Conservation (phyloP, 2,888 invertebrate species). For the Seira sanloemensis region DNA sequence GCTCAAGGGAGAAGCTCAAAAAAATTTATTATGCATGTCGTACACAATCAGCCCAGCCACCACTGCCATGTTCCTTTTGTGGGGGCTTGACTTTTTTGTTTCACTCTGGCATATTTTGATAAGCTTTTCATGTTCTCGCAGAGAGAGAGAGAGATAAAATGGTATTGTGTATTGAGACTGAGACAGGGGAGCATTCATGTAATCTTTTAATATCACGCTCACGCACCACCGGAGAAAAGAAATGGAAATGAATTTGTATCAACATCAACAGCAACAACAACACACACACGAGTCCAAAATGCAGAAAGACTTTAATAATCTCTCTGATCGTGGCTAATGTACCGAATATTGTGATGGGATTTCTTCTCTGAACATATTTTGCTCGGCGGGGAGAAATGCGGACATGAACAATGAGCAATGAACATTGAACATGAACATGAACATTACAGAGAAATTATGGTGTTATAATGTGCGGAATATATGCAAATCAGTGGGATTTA, state of each 20-base stretch:
- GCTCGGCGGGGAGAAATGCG: neutral
- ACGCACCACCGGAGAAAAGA: neutral
- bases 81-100: neutral
- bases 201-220: slow-evolving; percentile 27
- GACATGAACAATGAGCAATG: neutral
- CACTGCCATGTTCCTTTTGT: slow-evolving; percentile 11
- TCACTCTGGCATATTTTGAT: neutral
- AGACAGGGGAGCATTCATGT: neutral
- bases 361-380: neutral
- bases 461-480: neutral
- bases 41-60: slow-evolving; percentile 11
- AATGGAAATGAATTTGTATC: slow-evolving; percentile 22
- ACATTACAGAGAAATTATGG: neutral
- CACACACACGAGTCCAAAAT: slow-evolving; percentile 29
- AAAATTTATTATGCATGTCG: slow-evolving; percentile 30
- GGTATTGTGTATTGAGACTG: neutral
- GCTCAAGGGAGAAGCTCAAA: too few species aligned
- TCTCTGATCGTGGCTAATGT: neutral
- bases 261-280: too few species aligned
- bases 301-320: slow-evolving; percentile 44
- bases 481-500: neutral
- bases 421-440: too few species aligned
- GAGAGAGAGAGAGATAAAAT: too few species aligned
- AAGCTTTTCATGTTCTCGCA: neutral
- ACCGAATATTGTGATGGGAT: neutral